Conservation (phyloP, 53 echinoderm and acorn worm genomes). For the Apostichopus leukothele region DNA sequence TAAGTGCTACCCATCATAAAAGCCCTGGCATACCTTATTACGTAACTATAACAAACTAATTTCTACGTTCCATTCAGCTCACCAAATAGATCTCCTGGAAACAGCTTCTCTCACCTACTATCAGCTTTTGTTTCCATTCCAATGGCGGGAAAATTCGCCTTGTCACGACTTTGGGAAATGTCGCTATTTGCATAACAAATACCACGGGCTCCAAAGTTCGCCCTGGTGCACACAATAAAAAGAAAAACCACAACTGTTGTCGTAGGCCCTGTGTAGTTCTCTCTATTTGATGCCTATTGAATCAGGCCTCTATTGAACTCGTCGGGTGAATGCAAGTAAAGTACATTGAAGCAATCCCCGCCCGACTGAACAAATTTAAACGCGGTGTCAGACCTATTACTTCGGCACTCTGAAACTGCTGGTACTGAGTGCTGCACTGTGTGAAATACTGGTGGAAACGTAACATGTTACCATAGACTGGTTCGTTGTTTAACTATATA, state of each 20-base stretch:
- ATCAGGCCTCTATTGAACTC: conserved; percentile 24
- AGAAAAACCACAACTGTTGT: conserved; percentile 43
- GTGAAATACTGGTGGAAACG: not conserved
- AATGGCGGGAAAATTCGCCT: conserved; percentile 47
- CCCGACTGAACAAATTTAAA: conserved; percentile 62
- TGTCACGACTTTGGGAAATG: conserved; percentile 47
- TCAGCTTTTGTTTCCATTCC: conserved; percentile 32
- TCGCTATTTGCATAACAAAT: conserved; percentile 49
- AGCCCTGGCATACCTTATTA: conserved; percentile 31
- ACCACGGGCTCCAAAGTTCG: conserved; percentile 47
- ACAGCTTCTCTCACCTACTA: conserved; percentile 18
- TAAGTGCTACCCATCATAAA: conserved; percentile 15
- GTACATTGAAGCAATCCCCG: conserved; percentile 48
- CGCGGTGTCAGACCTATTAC: conserved; percentile 32
- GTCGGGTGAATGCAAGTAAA: conserved; percentile 24
- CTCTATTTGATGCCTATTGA: conserved; percentile 34
- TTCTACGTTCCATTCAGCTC: conserved; percentile 26
- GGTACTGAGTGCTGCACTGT: not conserved
- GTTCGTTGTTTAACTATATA: not conserved
- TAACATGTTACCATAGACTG: not conserved
- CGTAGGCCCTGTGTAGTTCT: conserved; percentile 30
- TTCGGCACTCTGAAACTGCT: conserved; percentile 21
- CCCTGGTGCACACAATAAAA: conserved; percentile 49
- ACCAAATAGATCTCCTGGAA: conserved; percentile 33
- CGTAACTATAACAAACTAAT: conserved; percentile 23